Evolutionary conservation across 2,113 vertebrate genomes (phyloP).

Genomic region (Coryphaenoides rupestris): DNA sequence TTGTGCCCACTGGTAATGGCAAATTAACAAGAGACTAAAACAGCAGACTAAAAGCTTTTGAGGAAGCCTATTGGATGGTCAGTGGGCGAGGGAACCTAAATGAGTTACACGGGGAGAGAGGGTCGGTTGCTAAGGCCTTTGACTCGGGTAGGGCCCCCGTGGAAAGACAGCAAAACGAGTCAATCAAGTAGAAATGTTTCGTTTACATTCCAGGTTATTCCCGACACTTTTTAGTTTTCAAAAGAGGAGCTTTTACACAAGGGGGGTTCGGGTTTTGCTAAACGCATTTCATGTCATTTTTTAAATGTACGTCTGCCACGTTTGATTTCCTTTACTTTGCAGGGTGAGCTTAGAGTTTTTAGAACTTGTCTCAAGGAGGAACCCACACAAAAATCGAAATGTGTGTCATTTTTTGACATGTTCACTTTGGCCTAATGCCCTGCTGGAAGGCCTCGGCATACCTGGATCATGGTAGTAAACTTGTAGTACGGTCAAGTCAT

Average conservation of each 20-base stretch:
- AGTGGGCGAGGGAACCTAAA: conserved; percentile 14
- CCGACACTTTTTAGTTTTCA: conserved; percentile 18
- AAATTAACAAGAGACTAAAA: conserved; percentile 18
- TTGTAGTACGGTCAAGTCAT: too few relatives aligned
- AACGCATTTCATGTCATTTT: too few relatives aligned
- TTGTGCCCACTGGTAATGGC: neutral
- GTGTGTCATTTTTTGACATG: too few relatives aligned
- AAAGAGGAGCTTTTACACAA: conserved; percentile 21
- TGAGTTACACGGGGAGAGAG: conserved; percentile 14
- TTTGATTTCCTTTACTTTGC: too few relatives aligned
- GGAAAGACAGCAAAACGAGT: conserved; percentile 26
- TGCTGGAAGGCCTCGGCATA: too few relatives aligned
- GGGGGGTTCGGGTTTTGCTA: neutral
- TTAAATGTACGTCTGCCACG: too few relatives aligned
- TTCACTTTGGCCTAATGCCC: too few relatives aligned
- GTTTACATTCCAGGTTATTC: conserved; percentile 34
- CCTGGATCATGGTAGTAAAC: too few relatives aligned
- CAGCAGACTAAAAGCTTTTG: conserved; percentile 35
- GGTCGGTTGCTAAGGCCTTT: conserved; percentile 6
- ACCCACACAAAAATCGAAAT: too few relatives aligned
- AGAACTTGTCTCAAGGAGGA: too few relatives aligned
- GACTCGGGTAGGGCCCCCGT: conserved; percentile 17
- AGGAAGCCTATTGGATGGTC: conserved; percentile 30
- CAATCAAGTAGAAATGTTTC: conserved; percentile 39
- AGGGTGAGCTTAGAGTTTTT: too few relatives aligned